A percentile compares a stretch with the other conserved stretches of the same genome.
These are phyloP conservation scores for Perizoma affinitatum DNA, from an alignment of 2,888 invertebrate species.

Conservation along the genomic window DNA sequence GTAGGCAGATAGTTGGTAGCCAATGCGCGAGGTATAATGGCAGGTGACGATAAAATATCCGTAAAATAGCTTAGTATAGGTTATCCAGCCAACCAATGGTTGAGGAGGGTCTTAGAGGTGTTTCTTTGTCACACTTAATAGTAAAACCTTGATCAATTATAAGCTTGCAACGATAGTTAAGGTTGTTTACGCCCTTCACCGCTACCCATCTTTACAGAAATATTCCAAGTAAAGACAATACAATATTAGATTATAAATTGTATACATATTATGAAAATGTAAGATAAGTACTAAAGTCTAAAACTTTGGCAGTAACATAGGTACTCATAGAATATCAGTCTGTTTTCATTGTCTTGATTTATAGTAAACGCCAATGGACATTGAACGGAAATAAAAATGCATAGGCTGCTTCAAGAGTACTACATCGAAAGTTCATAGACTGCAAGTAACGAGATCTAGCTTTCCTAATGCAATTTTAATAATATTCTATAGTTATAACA, in stretches of 20 bases:
- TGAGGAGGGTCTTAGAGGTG: not conserved
- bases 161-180: constrained; percentile 1
- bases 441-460: constrained; percentile 78
- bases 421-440: constrained; percentile 48
- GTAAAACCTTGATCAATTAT: constrained; percentile 7
- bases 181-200: too few relatives aligned
- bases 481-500: constrained; percentile 52
- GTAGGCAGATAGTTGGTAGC: constrained; percentile 1
- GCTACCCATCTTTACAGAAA: not conserved
- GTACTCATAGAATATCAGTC: constrained; percentile 72
- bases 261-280: constrained; percentile 27
- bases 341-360: constrained; percentile 45
- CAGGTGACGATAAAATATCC: too few relatives aligned
- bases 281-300: constrained; percentile 58
- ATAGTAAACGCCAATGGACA: constrained; percentile 22
- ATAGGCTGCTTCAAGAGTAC: constrained; percentile 14
- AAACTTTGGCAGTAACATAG: constrained; percentile 77
- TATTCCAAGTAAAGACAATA: constrained; percentile 13
- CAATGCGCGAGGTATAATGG: not conserved
- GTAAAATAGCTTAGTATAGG: too few relatives aligned
- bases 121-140: not conserved
- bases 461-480: constrained; percentile 64
- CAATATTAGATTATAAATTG: constrained; percentile 20
- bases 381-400: constrained; percentile 18
- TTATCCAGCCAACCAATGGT: not conserved